A percentile compares a stretch with the other conserved stretches of the same genome.
Evolutionary conservation across 1,140 invertebrate genomes (phyloP).

Genomic region (Lepeophtheirus salmonis): DNA sequence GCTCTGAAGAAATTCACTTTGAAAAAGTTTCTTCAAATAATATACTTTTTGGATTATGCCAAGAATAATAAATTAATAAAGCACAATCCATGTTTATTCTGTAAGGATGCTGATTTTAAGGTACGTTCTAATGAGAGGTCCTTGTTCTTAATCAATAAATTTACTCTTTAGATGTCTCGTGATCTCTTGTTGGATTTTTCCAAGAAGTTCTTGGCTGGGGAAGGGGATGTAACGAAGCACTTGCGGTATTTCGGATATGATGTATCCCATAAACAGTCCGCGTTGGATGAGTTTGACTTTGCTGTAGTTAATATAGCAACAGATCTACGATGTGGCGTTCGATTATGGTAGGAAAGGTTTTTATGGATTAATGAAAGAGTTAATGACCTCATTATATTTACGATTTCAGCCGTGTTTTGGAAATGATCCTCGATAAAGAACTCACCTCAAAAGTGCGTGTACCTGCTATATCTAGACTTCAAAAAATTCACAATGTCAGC

Average conservation of each 20-base stretch:
- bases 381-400: too few species aligned
- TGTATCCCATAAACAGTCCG: slow-evolving; percentile 52
- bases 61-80: slow-evolving; percentile 58
- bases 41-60: slow-evolving; percentile 68
- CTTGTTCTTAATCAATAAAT: slow-evolving; percentile 8
- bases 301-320: slow-evolving; percentile 48
- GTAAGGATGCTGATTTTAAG: slow-evolving; percentile 54
- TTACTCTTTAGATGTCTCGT: slow-evolving; percentile 29
- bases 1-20: slow-evolving; percentile 61
- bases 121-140: slow-evolving; percentile 38
- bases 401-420: slow-evolving; percentile 41
- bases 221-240: slow-evolving; percentile 66
- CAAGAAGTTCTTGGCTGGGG: slow-evolving; percentile 56
- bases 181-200: slow-evolving; percentile 57
- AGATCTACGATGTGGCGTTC: slow-evolving; percentile 54
- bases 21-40: slow-evolving; percentile 57
- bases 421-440: slow-evolving; percentile 48
- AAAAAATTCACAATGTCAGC: slow-evolving; percentile 67
- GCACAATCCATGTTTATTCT: slow-evolving; percentile 74
- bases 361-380: too few species aligned
- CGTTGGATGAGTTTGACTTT: slow-evolving; percentile 71
- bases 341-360: slow-evolving; percentile 46
- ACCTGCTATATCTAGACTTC: slow-evolving; percentile 60
- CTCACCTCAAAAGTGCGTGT: slow-evolving; percentile 39
- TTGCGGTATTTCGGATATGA: slow-evolving; percentile 51